Percentiles rank a stretch among this genome's conserved stretches.
Conservation (phyloP, 2,797 vertebrate species). For the Chromis chromis region DNA sequence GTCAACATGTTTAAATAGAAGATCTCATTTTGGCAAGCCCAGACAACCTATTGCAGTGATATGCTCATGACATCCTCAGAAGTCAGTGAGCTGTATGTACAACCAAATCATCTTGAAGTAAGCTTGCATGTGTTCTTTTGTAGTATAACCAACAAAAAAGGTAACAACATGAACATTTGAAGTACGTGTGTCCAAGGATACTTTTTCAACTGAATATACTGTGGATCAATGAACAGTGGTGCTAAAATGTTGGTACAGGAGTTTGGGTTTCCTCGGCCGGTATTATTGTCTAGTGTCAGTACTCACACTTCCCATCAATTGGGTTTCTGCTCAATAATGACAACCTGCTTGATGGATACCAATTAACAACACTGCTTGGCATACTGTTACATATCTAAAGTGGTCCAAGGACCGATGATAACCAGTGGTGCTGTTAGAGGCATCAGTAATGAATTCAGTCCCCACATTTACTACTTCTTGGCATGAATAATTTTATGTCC, state of each 20-base stretch:
- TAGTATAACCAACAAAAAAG: not conserved
- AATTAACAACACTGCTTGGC: not conserved
- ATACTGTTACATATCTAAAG: not conserved
- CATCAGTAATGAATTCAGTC: constrained; percentile 8
- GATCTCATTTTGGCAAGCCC: constrained; percentile 8
- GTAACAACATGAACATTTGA: rapidly evolving
- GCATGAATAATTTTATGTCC: not conserved
- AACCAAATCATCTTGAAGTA: not conserved
- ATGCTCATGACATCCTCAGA: constrained; percentile 5
- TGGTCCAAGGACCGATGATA: not conserved
- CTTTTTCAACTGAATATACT: not conserved
- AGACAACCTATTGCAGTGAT: not conserved
- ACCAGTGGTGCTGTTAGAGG: not conserved
- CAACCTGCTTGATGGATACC: not conserved
- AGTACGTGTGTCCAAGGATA: not conserved
- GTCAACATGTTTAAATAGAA: not conserved
- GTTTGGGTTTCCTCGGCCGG: not conserved
- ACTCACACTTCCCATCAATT: not conserved
- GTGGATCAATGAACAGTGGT: not conserved
- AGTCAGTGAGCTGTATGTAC: not conserved
- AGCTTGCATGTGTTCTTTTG: not conserved
- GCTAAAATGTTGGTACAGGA: not conserved
- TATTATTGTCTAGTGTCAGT: not conserved
- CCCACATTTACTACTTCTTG: not conserved
- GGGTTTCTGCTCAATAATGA: not conserved